A percentile compares a stretch with the other conserved stretches of the same genome.
These are phyloP conservation scores for Chloebia gouldiae DNA, from an alignment of 2,113 vertebrate genomes.

Conservation along the genomic window DNA sequence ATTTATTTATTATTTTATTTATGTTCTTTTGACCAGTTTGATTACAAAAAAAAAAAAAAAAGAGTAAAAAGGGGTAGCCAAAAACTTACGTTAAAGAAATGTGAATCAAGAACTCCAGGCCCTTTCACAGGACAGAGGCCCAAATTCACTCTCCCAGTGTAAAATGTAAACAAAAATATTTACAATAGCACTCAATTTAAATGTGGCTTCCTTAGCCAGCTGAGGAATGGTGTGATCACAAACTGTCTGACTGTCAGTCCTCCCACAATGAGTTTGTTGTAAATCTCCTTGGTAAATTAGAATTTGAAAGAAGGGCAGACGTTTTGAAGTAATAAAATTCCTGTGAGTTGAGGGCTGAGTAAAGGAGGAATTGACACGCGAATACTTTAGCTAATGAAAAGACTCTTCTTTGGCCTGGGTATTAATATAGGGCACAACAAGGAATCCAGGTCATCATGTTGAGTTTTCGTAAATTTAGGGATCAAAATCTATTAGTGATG, in stretches of 20 bases:
- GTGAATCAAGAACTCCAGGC: neutral
- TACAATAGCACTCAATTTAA: neutral
- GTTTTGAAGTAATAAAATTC: neutral
- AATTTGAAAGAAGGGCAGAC: neutral
- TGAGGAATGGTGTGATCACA: neutral
- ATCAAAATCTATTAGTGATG: neutral
- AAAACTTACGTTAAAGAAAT: neutral
- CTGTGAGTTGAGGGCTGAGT: neutral
- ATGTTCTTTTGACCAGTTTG: neutral
- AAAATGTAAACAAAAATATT: neutral
- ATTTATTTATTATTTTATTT: neutral
- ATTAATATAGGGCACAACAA: neutral
- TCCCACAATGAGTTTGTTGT: neutral
- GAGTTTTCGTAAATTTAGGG: neutral
- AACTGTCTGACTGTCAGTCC: neutral
- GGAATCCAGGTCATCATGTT: neutral
- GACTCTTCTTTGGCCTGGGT: neutral
- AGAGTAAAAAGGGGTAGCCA: neutral
- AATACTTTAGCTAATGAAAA: neutral
- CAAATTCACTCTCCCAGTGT: neutral
- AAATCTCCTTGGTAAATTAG: neutral
- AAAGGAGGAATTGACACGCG: neutral
- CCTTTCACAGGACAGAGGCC: neutral
- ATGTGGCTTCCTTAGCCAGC: neutral
- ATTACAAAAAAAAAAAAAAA: neutral